Evolutionary conservation across 2,113 vertebrate species (phyloP).

Genomic region (Gobio gobio): DNA sequence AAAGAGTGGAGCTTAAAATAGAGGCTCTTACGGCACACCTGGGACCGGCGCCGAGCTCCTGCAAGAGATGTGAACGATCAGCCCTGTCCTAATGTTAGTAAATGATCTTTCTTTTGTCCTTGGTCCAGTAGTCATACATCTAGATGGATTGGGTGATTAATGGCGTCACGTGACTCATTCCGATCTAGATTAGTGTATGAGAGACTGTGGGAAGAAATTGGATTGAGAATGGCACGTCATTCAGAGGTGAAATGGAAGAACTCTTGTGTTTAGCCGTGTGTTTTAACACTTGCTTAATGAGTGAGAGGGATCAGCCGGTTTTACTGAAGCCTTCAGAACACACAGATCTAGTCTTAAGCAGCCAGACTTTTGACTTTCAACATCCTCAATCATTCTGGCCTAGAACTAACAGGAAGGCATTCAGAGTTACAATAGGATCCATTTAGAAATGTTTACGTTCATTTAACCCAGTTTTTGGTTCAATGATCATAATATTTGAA

Average conservation of each 20-base stretch:
- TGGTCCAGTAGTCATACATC: conserved; percentile 31
- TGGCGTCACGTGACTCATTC: neutral
- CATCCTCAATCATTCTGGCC: neutral
- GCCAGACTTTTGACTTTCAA: neutral
- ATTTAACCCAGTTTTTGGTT: neutral
- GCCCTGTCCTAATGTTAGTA: conserved; percentile 46
- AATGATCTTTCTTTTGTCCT: conserved; percentile 42
- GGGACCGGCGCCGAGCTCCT: conserved; percentile 29
- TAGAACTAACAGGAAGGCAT: neutral
- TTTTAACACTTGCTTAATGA: neutral
- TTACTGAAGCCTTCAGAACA: neutral
- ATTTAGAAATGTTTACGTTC: neutral
- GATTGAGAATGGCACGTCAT: neutral
- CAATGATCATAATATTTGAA: neutral
- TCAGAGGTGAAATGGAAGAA: neutral
- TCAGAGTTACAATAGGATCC: neutral
- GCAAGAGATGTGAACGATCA: conserved; percentile 45
- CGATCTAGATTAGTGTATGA: neutral
- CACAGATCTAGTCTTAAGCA: neutral
- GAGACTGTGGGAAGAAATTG: neutral
- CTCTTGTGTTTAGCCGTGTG: neutral
- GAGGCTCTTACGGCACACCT: conserved; percentile 39
- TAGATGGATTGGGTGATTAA: conserved; percentile 39
- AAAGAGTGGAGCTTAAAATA: conserved; percentile 53
- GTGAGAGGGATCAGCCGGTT: neutral